Percentiles rank a stretch among this genome's conserved stretches.
Conservation (phyloP, 2,888 invertebrate species). For the Crepidodera aurea region DNA sequence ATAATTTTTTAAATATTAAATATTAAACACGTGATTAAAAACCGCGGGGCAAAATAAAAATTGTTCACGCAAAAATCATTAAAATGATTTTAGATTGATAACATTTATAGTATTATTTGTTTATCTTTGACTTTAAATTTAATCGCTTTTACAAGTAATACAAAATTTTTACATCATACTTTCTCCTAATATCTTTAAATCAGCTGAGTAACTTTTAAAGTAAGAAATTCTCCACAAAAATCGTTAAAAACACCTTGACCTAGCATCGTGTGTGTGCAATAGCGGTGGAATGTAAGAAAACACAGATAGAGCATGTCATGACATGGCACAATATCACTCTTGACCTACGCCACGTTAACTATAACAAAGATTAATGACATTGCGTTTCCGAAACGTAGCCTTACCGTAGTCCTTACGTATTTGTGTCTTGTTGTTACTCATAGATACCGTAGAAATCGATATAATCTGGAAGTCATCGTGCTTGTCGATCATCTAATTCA, state of each 20-base stretch:
- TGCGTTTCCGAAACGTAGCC: constrained; percentile 41
- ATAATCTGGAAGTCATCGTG: constrained; percentile 21
- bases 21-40: too few species aligned
- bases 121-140: too few species aligned
- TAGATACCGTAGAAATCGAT: constrained; percentile 35
- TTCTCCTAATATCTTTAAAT: too few species aligned
- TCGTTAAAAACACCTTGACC: constrained; percentile 45
- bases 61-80: too few species aligned
- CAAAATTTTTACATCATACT: too few species aligned
- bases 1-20: too few species aligned
- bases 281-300: constrained; percentile 47
- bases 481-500: constrained; percentile 26
- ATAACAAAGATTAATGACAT: constrained; percentile 58
- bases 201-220: too few species aligned
- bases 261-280: constrained; percentile 42
- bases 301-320: constrained; percentile 54
- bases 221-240: neutral
- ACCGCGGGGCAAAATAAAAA: too few species aligned
- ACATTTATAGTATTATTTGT: too few species aligned
- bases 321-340: constrained; percentile 55
- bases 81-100: too few species aligned
- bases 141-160: too few species aligned
- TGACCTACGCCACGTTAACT: constrained; percentile 58
- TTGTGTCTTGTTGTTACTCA: constrained; percentile 13
- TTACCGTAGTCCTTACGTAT: neutral